phyloP scores from a whole-genome alignment of 2,797 vertebrate genomes.

The Chloroceryle amazona region DNA sequence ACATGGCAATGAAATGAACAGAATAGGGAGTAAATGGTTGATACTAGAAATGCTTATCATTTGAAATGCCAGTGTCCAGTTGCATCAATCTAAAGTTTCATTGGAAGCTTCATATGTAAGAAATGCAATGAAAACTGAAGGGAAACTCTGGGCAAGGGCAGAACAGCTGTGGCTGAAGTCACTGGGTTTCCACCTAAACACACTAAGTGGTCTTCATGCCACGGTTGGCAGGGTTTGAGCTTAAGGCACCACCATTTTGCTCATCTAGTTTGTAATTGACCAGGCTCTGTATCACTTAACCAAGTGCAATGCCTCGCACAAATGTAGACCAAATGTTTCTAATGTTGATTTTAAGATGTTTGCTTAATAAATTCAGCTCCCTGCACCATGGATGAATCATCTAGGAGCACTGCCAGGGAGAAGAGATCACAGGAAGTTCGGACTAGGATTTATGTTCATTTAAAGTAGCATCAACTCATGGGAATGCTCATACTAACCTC shows the following conservation, averaged over 20 bases:
- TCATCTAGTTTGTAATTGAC: background rate
- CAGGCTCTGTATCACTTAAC: background rate
- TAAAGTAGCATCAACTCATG: background rate
- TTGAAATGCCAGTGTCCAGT: background rate
- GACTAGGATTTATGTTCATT: background rate
- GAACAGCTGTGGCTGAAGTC: background rate
- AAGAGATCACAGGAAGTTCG: background rate
- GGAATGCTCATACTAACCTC: background rate
- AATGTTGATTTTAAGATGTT: background rate
- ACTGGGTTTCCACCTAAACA: fast-evolving
- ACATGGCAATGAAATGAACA: background rate
- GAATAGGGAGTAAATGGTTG: background rate
- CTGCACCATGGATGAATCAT: background rate
- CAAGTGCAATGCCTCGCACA: background rate
- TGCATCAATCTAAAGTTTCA: background rate
- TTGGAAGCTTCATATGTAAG: background rate
- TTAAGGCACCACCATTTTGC: background rate
- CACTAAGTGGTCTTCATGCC: background rate
- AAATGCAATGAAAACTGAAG: background rate
- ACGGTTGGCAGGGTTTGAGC: background rate
- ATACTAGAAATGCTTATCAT: background rate
- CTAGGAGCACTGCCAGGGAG: background rate
- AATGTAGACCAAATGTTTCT: background rate
- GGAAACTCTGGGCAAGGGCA: background rate
- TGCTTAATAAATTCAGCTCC: background rate